Percentiles rank a stretch among this genome's conserved stretches.
These are phyloP conservation scores for Cyphomyrus discorhynchus DNA, from an alignment of 2,113 vertebrate genomes.

Conservation along the genomic window DNA sequence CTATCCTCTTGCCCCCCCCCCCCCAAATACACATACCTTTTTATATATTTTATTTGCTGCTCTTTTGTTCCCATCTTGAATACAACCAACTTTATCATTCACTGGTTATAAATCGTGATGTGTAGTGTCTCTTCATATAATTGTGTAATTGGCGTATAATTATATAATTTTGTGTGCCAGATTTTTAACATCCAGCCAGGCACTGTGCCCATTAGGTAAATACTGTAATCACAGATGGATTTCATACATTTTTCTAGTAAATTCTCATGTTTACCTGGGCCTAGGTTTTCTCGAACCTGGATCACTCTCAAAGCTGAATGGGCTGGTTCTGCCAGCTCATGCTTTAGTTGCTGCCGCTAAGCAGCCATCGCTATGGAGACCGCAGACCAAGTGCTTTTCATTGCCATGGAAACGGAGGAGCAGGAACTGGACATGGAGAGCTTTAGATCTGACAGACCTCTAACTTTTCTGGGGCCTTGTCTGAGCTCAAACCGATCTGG, in stretches of 20 bases:
- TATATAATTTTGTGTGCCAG: conserved; percentile 15
- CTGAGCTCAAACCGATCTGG: conserved; percentile 7
- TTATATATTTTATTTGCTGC: neutral
- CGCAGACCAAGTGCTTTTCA: conserved; percentile 37
- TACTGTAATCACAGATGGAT: conserved; percentile 4
- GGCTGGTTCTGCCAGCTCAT: conserved; percentile 19
- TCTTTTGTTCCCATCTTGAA: conserved; percentile 11
- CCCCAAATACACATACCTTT: neutral
- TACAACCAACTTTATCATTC: conserved; percentile 5
- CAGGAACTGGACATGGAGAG: conserved; percentile 30
- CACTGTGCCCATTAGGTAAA: conserved; percentile 14
- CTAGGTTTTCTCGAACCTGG: conserved; percentile 1
- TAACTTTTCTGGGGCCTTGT: conserved; percentile 21
- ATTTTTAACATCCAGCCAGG: conserved; percentile 6
- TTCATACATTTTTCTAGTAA: conserved; percentile 11
- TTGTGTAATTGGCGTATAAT: conserved; percentile 16
- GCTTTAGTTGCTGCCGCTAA: conserved; percentile 31
- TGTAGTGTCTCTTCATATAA: conserved; percentile 17
- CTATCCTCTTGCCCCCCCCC: neutral
- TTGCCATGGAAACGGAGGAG: conserved; percentile 41
- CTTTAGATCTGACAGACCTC: conserved; percentile 31
- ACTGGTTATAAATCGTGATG: conserved; percentile 9
- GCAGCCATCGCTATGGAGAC: conserved; percentile 41
- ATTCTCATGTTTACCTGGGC: neutral
- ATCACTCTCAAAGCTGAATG: conserved; percentile 22